Evolutionary conservation across 2,113 vertebrate species (phyloP), one percentile per base, ranked within the genome.

Genomic region (Megaceryle maxima): DNA sequence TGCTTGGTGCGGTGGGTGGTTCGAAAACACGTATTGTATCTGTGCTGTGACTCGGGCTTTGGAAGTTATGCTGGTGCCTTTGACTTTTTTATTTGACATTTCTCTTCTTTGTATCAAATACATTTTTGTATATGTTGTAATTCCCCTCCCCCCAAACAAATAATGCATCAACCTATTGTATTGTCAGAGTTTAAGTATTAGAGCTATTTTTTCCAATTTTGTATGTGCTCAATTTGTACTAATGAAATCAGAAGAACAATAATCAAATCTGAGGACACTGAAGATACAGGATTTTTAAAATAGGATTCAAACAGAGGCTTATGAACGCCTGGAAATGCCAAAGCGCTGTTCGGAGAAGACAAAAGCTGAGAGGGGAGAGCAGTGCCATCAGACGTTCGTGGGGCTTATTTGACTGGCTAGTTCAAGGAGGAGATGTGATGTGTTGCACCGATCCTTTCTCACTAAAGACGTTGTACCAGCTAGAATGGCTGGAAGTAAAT

Each of bases 41-140:
- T 93, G 72, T 97, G 92, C 92, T 97, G 94, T 90, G 62, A 69
- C 82, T 82, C 59, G 91, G 89, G 89, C 94, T 97, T 92, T 92
- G 69, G 85, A 91, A 95, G 94, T 97, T 96, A 85, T 41, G 94
- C 96, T 97, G 88, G 87, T 97, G 96, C 96, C 87, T 92, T 97
- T 96, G 92, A 95, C 91, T 87, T 91, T 88, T 73, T 78, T 67
- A 83, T 87, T 66, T 91, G 90, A 82, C 80, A 15, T 94, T 95
- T 96, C 64, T 88, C 70, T 96, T 92, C 94, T 97, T 98, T 97
- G 96, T 97, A 97, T 96, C 97, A 97, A 97, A 97, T 98, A 95
- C 93, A 68, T 98, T 98, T 98, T 96, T 98, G 97, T 98, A 97
- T 98, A 98, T 98, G 97, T 98, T 98, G 97, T 97, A 97, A 96